These are phyloP conservation scores for Arvicanthis niloticus DNA, from an alignment of 2,113 vertebrate genomes.

Conservation along the genomic window DNA sequence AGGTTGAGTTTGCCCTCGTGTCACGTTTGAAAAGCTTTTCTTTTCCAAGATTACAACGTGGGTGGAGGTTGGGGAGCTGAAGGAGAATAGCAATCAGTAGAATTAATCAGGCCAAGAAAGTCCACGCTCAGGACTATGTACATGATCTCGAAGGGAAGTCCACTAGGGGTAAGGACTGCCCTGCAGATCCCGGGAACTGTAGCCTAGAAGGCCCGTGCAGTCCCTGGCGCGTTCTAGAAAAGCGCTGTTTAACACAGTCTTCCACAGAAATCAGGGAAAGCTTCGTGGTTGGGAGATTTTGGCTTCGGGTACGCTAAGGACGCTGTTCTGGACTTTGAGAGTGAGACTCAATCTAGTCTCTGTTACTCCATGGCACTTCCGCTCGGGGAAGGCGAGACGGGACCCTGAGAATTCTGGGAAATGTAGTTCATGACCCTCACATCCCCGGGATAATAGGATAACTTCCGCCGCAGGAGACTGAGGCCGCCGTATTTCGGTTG, in stretches of 20 bases:
- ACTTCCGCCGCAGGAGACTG: background rate
- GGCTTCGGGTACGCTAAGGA: background rate
- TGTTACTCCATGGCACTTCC: rapidly evolving
- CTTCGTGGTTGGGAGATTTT: background rate
- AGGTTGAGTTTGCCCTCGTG: background rate
- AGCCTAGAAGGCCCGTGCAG: background rate
- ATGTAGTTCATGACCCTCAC: background rate
- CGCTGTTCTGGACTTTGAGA: rapidly evolving
- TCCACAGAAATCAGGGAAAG: background rate
- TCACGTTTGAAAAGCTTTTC: background rate
- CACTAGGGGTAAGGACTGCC: background rate
- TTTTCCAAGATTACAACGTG: background rate
- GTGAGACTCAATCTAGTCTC: rapidly evolving
- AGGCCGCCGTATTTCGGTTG: no score
- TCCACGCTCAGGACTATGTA: background rate
- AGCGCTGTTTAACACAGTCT: background rate
- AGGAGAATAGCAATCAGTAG: background rate
- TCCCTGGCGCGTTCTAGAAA: background rate
- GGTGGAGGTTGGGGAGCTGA: background rate
- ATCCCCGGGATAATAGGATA: rapidly evolving
- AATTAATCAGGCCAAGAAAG: background rate
- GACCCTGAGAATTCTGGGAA: background rate
- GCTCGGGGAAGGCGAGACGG: rapidly evolving
- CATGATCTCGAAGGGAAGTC: background rate
- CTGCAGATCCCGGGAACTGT: background rate